Conservation (phyloP, 2,113 vertebrate genomes). For the Candoia aspera region DNA sequence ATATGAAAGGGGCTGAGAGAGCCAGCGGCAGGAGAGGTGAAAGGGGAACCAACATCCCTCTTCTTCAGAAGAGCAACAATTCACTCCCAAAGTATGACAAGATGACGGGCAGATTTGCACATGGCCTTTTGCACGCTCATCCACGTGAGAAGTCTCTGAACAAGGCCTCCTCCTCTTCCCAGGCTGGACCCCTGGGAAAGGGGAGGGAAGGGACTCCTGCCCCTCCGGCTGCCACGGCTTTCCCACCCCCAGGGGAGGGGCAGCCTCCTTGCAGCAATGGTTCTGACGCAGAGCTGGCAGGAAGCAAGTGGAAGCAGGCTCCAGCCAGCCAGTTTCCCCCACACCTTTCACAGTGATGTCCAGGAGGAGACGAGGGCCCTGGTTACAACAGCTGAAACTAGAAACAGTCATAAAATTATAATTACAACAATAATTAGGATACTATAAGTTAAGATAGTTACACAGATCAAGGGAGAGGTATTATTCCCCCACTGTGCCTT, state of each 20-base stretch:
- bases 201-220: not conserved
- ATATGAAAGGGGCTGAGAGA: slow-evolving; percentile 31
- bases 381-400: slow-evolving; percentile 43
- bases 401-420: slow-evolving; percentile 9
- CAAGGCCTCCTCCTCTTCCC: not conserved
- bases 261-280: not conserved
- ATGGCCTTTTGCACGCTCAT: not conserved
- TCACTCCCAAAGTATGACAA: slow-evolving; percentile 66
- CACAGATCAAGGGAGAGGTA: slow-evolving; percentile 37
- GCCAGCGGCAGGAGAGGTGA: not conserved
- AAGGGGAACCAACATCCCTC: not conserved
- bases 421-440: slow-evolving; percentile 54
- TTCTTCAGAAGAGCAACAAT: not conserved
- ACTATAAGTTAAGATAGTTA: slow-evolving; percentile 61
- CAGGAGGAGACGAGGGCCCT: not conserved
- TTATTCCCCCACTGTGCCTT: slow-evolving; percentile 30
- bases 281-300: not conserved
- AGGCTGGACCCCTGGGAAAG: not conserved
- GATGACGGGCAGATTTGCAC: slow-evolving; percentile 12
- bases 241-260: not conserved
- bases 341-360: too few species aligned
- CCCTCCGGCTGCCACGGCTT: not conserved
- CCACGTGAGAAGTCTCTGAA: not conserved
- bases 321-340: too few species aligned
- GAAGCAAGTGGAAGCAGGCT: too few species aligned